Evolutionary conservation across 2,888 invertebrate species (phyloP).

Genomic region (Eristalis arbustorum): DNA sequence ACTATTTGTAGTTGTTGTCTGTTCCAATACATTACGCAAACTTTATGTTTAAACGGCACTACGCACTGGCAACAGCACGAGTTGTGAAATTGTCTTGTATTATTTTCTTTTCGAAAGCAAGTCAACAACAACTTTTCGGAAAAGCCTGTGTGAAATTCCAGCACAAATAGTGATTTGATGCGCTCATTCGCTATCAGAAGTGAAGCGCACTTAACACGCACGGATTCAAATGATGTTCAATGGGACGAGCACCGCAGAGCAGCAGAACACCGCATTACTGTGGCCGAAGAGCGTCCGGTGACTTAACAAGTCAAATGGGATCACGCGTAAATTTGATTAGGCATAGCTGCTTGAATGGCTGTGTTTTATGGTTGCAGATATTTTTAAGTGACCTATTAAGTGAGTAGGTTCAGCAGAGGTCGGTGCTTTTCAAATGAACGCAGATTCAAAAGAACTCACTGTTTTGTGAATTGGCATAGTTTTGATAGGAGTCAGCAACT

Average conservation of each 20-base stretch:
- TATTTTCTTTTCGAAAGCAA: not conserved
- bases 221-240: not conserved
- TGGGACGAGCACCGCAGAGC: not conserved
- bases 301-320: not conserved
- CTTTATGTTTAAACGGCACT: not conserved
- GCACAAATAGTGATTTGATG: not conserved
- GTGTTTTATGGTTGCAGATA: not conserved
- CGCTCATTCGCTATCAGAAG: not conserved
- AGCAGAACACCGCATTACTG: not conserved
- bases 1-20: not conserved
- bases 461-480: not conserved
- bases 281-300: not conserved
- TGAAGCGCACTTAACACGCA: not conserved
- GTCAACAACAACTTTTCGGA: not conserved
- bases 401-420: not conserved
- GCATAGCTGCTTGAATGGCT: not conserved
- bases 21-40: not conserved
- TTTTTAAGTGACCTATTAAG: not conserved
- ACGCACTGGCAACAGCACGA: not conserved
- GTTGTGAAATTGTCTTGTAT: not conserved
- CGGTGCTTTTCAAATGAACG: not conserved
- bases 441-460: not conserved
- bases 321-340: not conserved
- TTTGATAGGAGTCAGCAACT: not conserved
- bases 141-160: not conserved